Evolutionary conservation across 2,888 invertebrate genomes (phyloP).

Genomic region (Glyphotaelius pellucidus): DNA sequence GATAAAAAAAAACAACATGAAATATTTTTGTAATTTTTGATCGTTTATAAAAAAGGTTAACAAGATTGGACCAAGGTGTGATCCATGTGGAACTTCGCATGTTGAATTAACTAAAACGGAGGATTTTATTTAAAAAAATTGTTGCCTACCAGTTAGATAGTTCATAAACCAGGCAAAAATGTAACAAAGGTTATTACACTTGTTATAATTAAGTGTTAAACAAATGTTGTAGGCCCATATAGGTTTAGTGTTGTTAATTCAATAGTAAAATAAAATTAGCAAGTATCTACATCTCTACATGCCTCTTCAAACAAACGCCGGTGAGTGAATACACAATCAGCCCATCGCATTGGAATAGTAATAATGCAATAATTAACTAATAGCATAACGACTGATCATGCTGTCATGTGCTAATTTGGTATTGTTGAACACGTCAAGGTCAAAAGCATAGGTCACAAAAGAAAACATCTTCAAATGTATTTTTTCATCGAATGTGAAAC

Average conservation of each 20-base stretch:
- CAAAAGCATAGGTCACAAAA: constrained; percentile 27
- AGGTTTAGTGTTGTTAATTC: background rate
- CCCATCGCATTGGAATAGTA: background rate
- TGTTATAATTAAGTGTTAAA: background rate
- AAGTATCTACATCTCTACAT: background rate
- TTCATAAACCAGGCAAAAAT: too few relatives aligned
- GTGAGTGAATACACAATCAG: constrained; percentile 37
- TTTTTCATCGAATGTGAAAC: constrained; percentile 35
- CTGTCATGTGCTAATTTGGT: constrained; percentile 34
- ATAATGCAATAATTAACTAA: constrained; percentile 35
- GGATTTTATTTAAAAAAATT: too few relatives aligned
- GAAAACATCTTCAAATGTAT: constrained; percentile 8
- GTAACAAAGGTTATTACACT: background rate
- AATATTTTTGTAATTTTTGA: too few relatives aligned
- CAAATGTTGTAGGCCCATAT: background rate
- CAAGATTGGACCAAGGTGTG: too few relatives aligned
- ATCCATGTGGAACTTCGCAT: too few relatives aligned
- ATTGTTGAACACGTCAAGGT: constrained; percentile 37
- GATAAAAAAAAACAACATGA: too few relatives aligned
- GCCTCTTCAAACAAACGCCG: background rate
- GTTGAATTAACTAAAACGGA: too few relatives aligned
- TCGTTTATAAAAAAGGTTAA: too few relatives aligned
- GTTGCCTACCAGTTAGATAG: too few relatives aligned
- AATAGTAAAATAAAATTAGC: background rate
- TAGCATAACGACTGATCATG: background rate